Conservation (phyloP, 2,888 invertebrate genomes). For the Drosophila vallismaia region DNA sequence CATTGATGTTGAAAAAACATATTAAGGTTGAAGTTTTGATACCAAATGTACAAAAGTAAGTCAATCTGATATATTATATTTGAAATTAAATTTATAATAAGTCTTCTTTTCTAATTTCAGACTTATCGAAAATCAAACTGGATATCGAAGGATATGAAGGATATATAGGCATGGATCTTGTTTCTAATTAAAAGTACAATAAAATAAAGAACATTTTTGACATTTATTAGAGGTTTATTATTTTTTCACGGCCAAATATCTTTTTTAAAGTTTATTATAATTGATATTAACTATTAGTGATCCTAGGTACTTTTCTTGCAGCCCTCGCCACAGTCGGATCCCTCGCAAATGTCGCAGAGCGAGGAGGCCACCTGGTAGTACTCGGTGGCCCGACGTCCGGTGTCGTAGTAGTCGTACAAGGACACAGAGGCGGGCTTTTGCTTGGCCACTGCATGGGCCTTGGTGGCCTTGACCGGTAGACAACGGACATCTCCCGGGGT, state of each 20-base stretch:
- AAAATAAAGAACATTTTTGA: not conserved
- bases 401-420: conserved; percentile 96
- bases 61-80: not conserved
- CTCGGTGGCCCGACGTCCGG: conserved; percentile 84
- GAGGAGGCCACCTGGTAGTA: conserved; percentile 85
- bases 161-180: not conserved
- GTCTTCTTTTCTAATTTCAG: conserved; percentile 2
- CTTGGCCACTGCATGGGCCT: conserved; percentile 92
- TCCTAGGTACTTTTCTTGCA: conserved; percentile 63
- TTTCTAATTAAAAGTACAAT: not conserved
- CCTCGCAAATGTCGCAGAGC: conserved; percentile 93
- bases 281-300: not conserved
- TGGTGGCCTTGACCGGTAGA: conserved; percentile 92
- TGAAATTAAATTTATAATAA: not conserved
- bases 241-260: conserved; percentile 1
- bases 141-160: not conserved
- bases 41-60: conserved; percentile 51
- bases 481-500: conserved; percentile 87
- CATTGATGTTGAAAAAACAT: conserved; percentile 2
- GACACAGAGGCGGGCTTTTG: conserved; percentile 94
- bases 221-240: conserved; percentile 18
- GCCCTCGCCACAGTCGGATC: conserved; percentile 84
- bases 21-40: conserved; percentile 33
- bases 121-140: conserved; percentile 32
- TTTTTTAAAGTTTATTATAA: not conserved